These are phyloP conservation scores for Cabera pusaria DNA, from an alignment of 2,888 invertebrate species.

Conservation along the genomic window DNA sequence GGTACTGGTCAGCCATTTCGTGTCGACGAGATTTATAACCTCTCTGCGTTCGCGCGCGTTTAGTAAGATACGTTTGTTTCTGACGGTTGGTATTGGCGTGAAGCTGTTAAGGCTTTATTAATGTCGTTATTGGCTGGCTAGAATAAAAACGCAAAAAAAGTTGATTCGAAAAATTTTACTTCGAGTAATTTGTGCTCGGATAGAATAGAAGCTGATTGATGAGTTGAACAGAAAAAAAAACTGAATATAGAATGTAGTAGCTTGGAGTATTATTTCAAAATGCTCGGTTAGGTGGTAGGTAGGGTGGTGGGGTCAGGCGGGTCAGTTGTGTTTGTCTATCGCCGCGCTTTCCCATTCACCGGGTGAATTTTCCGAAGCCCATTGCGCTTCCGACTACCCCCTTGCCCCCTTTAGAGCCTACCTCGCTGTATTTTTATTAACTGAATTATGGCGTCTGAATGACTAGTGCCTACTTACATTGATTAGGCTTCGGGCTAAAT, in stretches of 20 bases:
- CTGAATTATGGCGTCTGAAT: constrained; percentile 78
- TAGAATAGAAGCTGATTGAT: too few species aligned
- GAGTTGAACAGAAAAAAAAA: background rate
- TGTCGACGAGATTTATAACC: constrained; percentile 81
- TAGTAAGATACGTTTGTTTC: constrained; percentile 68
- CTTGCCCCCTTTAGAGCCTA: constrained; percentile 46
- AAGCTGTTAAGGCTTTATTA: constrained; percentile 35
- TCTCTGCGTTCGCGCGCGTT: constrained; percentile 66
- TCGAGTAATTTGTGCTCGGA: too few species aligned
- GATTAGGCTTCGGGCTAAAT: constrained; percentile 55
- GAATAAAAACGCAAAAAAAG: constrained; percentile 5
- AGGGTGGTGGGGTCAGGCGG: constrained; percentile 43
- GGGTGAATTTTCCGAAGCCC: constrained; percentile 81
- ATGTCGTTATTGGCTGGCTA: constrained; percentile 28
- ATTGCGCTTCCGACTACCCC: constrained; percentile 64
- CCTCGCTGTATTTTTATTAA: constrained; percentile 79
- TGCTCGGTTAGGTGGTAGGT: constrained; percentile 60
- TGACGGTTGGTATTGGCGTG: constrained; percentile 52
- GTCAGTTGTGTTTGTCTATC: constrained; percentile 80
- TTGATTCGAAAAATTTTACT: too few species aligned
- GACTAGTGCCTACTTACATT: constrained; percentile 74
- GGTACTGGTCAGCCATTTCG: constrained; percentile 77
- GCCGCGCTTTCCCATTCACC: constrained; percentile 80
- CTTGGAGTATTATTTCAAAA: constrained; percentile 76
- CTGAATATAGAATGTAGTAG: constrained; percentile 52